Conservation (phyloP, 2,113 vertebrate species). For the Hypomesus transpacificus region DNA sequence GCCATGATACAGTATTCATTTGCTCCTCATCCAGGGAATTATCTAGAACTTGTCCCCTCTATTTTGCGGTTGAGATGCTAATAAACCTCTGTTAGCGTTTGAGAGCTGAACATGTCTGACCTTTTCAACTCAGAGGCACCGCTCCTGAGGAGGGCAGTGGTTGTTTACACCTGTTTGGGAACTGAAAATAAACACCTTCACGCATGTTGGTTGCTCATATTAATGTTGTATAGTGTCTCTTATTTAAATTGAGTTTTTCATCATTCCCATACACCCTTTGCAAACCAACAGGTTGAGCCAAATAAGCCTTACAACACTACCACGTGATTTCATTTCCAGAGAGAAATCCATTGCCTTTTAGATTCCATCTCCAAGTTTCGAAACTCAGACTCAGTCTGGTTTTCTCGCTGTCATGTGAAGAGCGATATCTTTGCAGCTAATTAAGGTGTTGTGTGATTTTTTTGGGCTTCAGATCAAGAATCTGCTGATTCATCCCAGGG, state of each 20-base stretch:
- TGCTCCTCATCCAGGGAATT: conserved; percentile 64
- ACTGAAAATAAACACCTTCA: conserved; percentile 38
- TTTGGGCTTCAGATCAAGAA: conserved; percentile 73
- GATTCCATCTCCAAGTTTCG: conserved; percentile 29
- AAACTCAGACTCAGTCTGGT: conserved; percentile 9
- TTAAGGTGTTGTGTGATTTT: conserved; percentile 75
- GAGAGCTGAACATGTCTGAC: conserved; percentile 62
- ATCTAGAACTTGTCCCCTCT: conserved; percentile 57
- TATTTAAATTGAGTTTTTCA: no score
- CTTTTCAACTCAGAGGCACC: conserved; percentile 63
- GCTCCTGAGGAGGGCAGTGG: conserved; percentile 51
- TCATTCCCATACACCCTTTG: not conserved
- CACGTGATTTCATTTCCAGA: not conserved
- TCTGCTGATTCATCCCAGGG: conserved; percentile 72
- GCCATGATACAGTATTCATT: conserved; percentile 69
- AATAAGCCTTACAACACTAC: not conserved
- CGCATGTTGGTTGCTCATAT: conserved; percentile 19
- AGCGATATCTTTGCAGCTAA: conserved; percentile 68
- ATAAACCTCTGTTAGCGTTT: conserved; percentile 59
- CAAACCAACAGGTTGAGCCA: not conserved
- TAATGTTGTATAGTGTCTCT: not conserved
- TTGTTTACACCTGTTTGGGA: conserved; percentile 44
- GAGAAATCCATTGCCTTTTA: conserved; percentile 35
- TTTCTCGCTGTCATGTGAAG: conserved; percentile 51
- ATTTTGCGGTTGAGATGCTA: conserved; percentile 69